Base-by-base conservation (phyloP, 2,888 invertebrate genomes). In the Coenonympha arcania region DNA sequence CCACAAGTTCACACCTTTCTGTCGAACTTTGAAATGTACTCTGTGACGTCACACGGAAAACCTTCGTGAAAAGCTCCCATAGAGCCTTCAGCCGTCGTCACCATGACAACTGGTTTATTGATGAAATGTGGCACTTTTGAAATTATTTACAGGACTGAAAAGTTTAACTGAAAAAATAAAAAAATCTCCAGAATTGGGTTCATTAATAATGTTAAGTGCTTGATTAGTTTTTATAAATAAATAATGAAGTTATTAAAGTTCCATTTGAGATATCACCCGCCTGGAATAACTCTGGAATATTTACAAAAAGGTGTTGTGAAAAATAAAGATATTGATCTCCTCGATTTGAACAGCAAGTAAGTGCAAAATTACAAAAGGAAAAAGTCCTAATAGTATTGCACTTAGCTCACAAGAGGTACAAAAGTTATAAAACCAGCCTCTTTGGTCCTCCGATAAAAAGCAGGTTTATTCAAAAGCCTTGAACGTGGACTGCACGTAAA, bases 261-360 rank as follows among this genome's bases (percentile, higher is more conserved):
- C 64, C 90, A 91, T 70, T 76, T 92, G 22, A 87, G 92, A 51
- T 92, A 92, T 68, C 90, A 91, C 62, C 92, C 92, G 0, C 92
- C 92, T 55, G 92, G 92, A 13, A 83, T 92, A 47, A 89, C 89
- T 6, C 72, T 92, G 64, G 90, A 90, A 63, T 92, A 90, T 62
- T 69, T 80, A 6, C 88, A 88, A 63, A 85, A 88, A 28, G 89
- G 89, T 1, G 76, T 84, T 13, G 71, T 82, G 6, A 89, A 88
- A 63, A 89, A 88, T 31, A 89, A 89, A 65, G 89, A 90, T 48
- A 89, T 92, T 37, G 91, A 92, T 69, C 80, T 92, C 1, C 71
- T 91, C 48, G 89, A 91, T 56, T 76, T 92, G 40, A 81, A 88
- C 53, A 67, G 79, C 54, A 88, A 88, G 91, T 91, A 79, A 84